A percentile compares a stretch with the other conserved stretches of the same genome.
Conservation (phyloP, 2,888 invertebrate genomes). For the Nebria brevicollis region DNA sequence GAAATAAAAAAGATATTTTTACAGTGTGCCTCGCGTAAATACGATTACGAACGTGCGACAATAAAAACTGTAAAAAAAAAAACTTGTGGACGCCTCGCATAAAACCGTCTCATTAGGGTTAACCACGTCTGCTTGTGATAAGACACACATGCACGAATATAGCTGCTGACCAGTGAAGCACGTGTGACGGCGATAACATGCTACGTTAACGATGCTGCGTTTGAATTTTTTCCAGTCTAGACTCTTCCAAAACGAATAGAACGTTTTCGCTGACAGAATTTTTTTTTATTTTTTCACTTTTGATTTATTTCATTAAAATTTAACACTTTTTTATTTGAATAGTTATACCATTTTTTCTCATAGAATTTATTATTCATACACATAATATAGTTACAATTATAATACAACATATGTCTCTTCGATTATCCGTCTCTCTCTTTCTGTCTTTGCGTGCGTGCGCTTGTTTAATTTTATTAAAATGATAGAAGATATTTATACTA, state of each 20-base stretch:
- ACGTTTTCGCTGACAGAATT: background rate
- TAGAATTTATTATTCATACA: no score
- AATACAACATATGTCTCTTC: no score
- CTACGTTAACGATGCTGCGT: conserved; percentile 1
- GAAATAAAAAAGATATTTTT: conserved; percentile 3
- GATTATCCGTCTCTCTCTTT: no score
- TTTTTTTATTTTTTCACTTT: background rate
- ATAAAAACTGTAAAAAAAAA: background rate
- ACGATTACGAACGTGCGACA: conserved; percentile 4
- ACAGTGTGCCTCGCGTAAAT: background rate
- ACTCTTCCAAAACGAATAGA: background rate
- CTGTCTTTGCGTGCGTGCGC: no score
- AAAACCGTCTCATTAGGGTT: conserved; percentile 4
- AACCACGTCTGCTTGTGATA: conserved; percentile 2
- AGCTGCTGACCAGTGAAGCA: background rate
- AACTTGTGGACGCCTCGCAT: background rate
- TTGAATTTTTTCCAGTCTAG: background rate
- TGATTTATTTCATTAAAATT: no score
- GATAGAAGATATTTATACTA: no score
- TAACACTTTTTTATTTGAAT: no score
- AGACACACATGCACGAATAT: conserved; percentile 1
- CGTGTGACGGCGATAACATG: background rate
- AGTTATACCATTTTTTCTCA: no score
- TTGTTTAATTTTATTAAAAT: no score
- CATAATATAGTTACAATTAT: no score